Percentiles rank a stretch among this genome's conserved stretches.
Evolutionary conservation across 2,797 vertebrate genomes (phyloP).

Genomic region (Tapera naevia): DNA sequence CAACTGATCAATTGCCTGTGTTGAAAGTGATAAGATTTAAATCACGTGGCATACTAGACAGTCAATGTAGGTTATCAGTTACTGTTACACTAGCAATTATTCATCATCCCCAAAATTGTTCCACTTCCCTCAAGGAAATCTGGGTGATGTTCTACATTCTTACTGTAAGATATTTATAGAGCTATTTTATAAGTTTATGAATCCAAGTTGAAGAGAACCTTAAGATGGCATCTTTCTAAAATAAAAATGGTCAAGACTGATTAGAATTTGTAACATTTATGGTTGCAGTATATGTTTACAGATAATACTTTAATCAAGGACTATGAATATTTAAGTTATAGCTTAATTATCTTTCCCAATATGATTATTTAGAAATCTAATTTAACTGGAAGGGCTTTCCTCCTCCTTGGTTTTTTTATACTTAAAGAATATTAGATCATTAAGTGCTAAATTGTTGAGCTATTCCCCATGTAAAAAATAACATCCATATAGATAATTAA

Average conservation of each 20-base stretch:
- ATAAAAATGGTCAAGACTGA: neutral
- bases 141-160: neutral
- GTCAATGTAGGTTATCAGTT: constrained; percentile 67
- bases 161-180: neutral
- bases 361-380: neutral
- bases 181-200: neutral
- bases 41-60: constrained; percentile 32
- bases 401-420: neutral
- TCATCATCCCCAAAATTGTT: constrained; percentile 34
- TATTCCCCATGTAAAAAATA: neutral
- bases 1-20: constrained; percentile 50
- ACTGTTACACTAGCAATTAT: constrained; percentile 55
- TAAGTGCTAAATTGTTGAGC: neutral
- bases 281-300: neutral
- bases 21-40: constrained; percentile 54
- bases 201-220: neutral
- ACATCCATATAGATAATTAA: neutral
- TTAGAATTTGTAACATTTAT: neutral
- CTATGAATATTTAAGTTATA: neutral
- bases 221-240: neutral
- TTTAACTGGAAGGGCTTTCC: neutral
- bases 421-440: neutral
- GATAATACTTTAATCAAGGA: neutral
- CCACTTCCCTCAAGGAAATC: neutral
- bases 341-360: neutral